These are phyloP conservation scores for Mycogona germanica DNA, from an alignment of 2,888 invertebrate genomes.

Conservation along the genomic window DNA sequence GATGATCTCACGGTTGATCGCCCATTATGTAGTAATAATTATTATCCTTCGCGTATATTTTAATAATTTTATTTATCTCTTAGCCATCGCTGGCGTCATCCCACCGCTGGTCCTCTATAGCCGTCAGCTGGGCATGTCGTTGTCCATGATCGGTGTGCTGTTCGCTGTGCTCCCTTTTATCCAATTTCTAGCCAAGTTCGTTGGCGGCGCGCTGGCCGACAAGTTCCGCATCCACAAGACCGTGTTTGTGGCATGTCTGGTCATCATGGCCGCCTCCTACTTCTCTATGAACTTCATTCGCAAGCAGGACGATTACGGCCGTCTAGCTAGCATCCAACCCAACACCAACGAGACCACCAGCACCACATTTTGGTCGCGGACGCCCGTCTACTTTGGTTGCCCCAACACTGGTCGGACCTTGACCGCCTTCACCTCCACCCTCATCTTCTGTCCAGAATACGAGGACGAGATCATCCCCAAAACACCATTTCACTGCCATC, in stretches of 20 bases:
- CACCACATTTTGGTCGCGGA: not conserved
- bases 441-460: too few relatives aligned
- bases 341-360: not conserved
- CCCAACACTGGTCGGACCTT: too few relatives aligned
- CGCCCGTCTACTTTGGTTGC: not conserved
- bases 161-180: constrained; percentile 11
- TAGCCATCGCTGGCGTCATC: constrained; percentile 2
- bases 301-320: too few relatives aligned
- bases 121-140: constrained; percentile 4
- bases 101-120: constrained; percentile 1
- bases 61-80: too few relatives aligned
- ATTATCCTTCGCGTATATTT: too few relatives aligned
- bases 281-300: constrained; percentile 15
- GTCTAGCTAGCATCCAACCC: too few relatives aligned
- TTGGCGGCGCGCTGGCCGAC: constrained; percentile 8
- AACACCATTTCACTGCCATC: not conserved
- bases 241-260: not conserved
- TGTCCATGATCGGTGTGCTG: constrained; percentile 8
- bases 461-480: too few relatives aligned
- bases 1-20: too few relatives aligned
- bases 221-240: constrained; percentile 7
- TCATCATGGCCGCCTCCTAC: constrained; percentile 3
- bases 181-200: constrained; percentile 5
- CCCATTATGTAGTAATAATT: too few relatives aligned
- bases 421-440: not conserved